Evolutionary conservation across 2,888 invertebrate genomes (phyloP), one percentile per base, ranked within the genome.

Genomic region (Drosophila monieri): DNA sequence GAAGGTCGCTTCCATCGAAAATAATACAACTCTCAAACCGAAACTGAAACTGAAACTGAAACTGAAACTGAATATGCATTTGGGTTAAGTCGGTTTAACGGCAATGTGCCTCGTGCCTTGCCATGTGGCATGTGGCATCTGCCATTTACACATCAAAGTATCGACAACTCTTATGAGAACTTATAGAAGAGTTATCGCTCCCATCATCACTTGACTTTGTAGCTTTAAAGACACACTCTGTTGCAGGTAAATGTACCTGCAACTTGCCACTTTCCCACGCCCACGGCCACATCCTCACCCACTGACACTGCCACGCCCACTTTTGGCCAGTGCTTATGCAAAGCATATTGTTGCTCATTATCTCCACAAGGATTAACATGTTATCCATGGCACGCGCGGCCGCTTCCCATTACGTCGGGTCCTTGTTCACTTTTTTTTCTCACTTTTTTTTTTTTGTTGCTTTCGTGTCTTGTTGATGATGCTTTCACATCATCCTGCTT

Each of bases 291-390:
- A 25, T 23, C 30, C 64, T 52, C 44, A 32, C 21, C 15, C 6
- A 18, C 64, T 52, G 27, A 18, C 21, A 8, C 6, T 15, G 41
- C 35, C 27, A n/a, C 21, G 10, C 9, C 39, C 35, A 48, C 55
- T 12, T 6, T 14, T 37, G 44, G 51, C 32, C 39, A 53, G 58
- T 53, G 65, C 65, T 71, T 72, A 71, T 71, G 71, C 71, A 72
- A 72, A 72, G 71, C 73, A 59, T 72, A 72, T 72, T 83, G 86
- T 80, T 83, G 86, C 78, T 83, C 80, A 80, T 80, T 85, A 85
- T 85, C 86, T 47, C 72, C 72, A 76, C 80, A 69, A 53, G 80
- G 86, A 85, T 80, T 85, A 80, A 85, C 85, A 74, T 80, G 86
- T 85, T 85, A 80, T 80, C 76, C 80, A 46, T 68, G 56, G 85